phyloP scores from a whole-genome alignment of 2,888 invertebrate species.

The Balanococcus diminutus region DNA sequence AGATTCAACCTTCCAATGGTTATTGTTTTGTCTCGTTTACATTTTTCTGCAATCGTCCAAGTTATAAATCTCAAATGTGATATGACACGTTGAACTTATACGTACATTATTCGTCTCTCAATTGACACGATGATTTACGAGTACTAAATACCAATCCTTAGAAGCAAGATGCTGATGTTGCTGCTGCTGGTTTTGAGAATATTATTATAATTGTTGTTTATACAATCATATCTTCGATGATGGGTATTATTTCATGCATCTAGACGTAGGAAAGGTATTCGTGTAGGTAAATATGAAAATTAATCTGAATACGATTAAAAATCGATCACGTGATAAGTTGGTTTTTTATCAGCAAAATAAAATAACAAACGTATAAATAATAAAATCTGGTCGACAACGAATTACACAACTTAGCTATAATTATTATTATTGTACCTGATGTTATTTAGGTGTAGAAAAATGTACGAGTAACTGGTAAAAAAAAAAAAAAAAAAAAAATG shows the following conservation, averaged over 20 bases:
- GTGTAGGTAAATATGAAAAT: too few species aligned
- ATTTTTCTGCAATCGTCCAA: not conserved
- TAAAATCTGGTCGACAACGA: not conserved
- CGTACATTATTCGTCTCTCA: not conserved
- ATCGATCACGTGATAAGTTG: not conserved
- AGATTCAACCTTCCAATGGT: not conserved
- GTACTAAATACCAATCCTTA: not conserved
- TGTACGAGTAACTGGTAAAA: not conserved
- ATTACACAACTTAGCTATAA: not conserved
- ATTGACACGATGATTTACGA: not conserved
- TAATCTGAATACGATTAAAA: not conserved
- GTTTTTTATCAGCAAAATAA: not conserved
- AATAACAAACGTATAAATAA: not conserved
- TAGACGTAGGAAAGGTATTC: too few species aligned
- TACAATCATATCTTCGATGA: too few species aligned
- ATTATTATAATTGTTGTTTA: not conserved
- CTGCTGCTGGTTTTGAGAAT: too few species aligned
- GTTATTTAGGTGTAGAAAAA: not conserved
- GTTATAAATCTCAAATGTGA: conserved; percentile 6
- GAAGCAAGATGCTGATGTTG: not conserved
- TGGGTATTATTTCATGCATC: too few species aligned
- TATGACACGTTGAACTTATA: conserved; percentile 1
- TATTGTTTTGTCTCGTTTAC: not conserved
- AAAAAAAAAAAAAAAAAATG: too few species aligned
- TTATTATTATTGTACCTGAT: too few species aligned